Base-by-base conservation (phyloP, 2,113 vertebrate genomes). In the Osmerus mordax region DNA sequence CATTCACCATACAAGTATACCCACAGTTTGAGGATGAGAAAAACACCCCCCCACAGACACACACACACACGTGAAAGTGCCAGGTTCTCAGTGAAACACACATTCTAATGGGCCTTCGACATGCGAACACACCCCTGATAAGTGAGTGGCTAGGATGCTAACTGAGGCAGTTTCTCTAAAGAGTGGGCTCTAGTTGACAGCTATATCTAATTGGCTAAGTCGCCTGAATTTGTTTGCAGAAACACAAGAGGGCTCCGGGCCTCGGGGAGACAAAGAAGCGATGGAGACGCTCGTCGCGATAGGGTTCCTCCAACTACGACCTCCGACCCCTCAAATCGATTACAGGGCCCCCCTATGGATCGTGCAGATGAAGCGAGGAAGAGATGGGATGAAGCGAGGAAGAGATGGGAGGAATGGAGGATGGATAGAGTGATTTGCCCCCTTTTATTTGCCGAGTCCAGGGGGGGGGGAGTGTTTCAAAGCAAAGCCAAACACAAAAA, bases 201-300 rank as follows among this genome's bases (percentile, higher is more conserved):
- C 88, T 88, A 80, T 72, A 82, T 80, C 88, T 85, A 90, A 90
- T 85, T 83, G 81, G 81, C 55, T 81, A 84, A 89, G 85, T 67
- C 2, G 71, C 58, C 62, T 4, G 78, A 69, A 78, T 78, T 86
- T 90, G 81, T 89, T 87, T 88, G 72, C n/a, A 51, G 65, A 19
- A 8, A 65, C 64, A 78, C 60, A 62, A 68, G 67, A 69, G 77
- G 56, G 68, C 78, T 65, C 14, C 32, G 63, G 0, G 21, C 76
- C 70, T 54, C 76, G 76, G 72, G 0, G 41, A 81, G 53, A 90
- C 82, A 89, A 91, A 88, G 73, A 52, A 32, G 52, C 81, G 77
- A 83, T 72, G 84, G 81, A 84, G 85, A 83, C 65, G 67, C 72
- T 72, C 28, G 75, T 62, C 29, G 67, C 78, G 82, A 88, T 87